These are phyloP conservation scores for Otus sunia DNA, from an alignment of 2,113 vertebrate species.

Conservation along the genomic window DNA sequence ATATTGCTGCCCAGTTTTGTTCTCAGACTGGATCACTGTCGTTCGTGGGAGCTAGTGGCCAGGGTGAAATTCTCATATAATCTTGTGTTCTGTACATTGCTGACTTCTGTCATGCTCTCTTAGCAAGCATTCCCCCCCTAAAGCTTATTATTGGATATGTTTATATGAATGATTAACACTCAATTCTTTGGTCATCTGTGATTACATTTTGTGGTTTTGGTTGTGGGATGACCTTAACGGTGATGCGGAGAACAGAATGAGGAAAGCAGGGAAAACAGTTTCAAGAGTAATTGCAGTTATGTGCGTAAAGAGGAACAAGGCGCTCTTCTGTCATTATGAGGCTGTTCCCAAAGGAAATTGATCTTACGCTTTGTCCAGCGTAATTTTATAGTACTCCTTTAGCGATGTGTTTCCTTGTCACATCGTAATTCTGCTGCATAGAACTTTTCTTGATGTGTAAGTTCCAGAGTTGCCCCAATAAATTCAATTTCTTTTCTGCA, in stretches of 20 bases:
- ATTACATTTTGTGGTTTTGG: neutral
- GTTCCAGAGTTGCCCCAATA: neutral
- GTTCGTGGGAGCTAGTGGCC: neutral
- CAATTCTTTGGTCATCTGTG: neutral
- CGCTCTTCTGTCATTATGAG: neutral
- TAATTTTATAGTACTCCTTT: neutral
- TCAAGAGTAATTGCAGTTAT: neutral
- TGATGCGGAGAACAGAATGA: neutral
- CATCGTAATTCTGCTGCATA: neutral
- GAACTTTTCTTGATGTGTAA: neutral
- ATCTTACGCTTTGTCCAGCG: neutral
- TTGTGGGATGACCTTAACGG: neutral
- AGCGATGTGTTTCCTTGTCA: neutral
- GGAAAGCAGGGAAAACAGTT: neutral
- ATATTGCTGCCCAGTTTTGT: neutral
- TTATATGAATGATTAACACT: neutral
- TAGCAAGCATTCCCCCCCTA: neutral
- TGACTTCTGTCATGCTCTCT: neutral
- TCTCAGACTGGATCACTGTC: neutral
- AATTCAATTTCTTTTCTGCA: neutral
- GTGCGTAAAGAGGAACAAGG: neutral
- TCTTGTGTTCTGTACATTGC: neutral
- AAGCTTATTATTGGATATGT: neutral
- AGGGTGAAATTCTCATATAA: neutral
- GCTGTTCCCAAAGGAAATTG: neutral